Evolutionary conservation across 23 tunicate species (phyloP).

Genomic region (Botrylloides violaceus): DNA sequence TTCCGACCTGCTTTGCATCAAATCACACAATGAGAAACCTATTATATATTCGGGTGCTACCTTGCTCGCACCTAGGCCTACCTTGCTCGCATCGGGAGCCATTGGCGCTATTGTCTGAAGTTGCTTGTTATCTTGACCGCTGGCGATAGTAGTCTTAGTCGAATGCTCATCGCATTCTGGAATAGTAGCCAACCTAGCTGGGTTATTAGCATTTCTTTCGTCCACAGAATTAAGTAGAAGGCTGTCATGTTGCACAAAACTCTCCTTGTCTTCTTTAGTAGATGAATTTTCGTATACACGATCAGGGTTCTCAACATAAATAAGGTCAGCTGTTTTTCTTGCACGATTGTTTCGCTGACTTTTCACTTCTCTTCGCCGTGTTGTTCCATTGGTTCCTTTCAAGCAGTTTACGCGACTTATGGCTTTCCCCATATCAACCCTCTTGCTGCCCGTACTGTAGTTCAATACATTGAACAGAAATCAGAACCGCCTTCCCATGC

Average conservation of each 20-base stretch:
- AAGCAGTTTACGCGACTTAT: neutral
- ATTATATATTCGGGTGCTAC: no score
- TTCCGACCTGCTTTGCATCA: constrained; percentile 40
- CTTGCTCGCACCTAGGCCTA: no score
- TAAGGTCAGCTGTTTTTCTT: neutral
- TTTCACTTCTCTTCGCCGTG: neutral
- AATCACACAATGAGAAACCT: no score
- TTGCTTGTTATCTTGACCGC: neutral
- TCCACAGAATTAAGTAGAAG: neutral
- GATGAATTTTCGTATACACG: neutral
- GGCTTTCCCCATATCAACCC: neutral
- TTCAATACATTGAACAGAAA: no score
- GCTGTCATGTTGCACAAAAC: neutral
- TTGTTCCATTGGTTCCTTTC: neutral
- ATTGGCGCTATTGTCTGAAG: neutral
- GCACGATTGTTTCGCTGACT: neutral
- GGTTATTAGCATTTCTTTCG: neutral
- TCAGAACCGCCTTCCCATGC: no score
- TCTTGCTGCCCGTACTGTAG: no score
- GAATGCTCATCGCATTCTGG: neutral
- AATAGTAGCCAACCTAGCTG: neutral
- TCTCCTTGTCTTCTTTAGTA: neutral
- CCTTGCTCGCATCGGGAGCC: neutral
- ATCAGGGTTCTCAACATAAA: neutral
- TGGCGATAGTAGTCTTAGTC: neutral